Conservation (phyloP, 2,113 vertebrate species). For the Onychorhynchus coronatus region DNA sequence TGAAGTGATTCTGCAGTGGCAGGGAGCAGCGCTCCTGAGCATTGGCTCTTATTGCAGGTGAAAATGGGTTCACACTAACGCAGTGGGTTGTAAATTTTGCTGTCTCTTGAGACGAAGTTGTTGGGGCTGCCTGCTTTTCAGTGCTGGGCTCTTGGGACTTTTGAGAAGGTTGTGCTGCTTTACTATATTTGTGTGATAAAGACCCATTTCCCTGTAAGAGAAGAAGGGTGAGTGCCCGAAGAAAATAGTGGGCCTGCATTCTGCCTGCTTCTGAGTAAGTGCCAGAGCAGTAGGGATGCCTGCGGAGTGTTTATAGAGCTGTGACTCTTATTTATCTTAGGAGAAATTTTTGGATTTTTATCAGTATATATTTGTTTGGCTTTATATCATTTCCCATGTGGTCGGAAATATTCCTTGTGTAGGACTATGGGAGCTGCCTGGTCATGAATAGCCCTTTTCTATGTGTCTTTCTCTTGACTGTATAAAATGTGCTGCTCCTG, state of each 20-base stretch:
- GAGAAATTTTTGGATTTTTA: background rate
- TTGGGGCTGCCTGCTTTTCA: background rate
- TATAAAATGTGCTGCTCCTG: background rate
- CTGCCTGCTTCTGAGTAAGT: background rate
- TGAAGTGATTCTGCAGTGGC: background rate
- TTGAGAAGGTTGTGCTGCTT: background rate
- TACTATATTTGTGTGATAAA: fast-evolving
- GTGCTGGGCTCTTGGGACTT: background rate
- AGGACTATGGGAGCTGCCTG: background rate
- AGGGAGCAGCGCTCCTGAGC: fast-evolving
- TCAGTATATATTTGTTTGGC: fast-evolving
- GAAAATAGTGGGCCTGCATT: fast-evolving
- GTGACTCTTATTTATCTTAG: background rate
- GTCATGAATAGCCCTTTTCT: fast-evolving
- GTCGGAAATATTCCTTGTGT: fast-evolving
- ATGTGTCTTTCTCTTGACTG: background rate
- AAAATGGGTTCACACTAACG: background rate
- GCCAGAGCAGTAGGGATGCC: too few relatives aligned
- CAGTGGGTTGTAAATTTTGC: background rate
- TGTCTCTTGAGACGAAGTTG: fast-evolving
- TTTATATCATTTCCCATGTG: fast-evolving
- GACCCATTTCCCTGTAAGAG: fast-evolving
- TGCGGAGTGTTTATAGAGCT: background rate
- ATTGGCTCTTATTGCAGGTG: background rate
- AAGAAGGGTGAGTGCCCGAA: fast-evolving